Percentiles rank a stretch among this genome's conserved stretches.
phyloP scores from a whole-genome alignment of 2,113 vertebrate genomes.

The Crotalus helleri region DNA sequence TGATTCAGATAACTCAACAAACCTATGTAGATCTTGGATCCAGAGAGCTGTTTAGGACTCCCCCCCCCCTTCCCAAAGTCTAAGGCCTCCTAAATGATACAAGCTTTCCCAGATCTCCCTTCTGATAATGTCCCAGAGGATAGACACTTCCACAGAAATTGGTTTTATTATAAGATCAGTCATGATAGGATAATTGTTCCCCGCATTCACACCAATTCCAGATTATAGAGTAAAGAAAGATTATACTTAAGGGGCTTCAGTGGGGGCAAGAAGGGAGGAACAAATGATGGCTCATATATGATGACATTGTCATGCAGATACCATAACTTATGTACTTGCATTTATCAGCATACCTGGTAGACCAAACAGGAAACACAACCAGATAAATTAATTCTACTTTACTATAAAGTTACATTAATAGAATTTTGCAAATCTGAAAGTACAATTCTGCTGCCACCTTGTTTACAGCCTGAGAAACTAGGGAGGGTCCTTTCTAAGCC shows the following conservation, averaged over 20 bases:
- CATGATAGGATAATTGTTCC: neutral
- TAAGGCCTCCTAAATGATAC: neutral
- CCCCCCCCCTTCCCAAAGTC: neutral
- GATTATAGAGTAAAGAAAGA: neutral
- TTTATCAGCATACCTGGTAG: neutral
- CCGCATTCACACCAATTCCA: neutral
- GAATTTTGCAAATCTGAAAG: neutral
- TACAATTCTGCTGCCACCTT: neutral
- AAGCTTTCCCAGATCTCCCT: constrained; percentile 13
- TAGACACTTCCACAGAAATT: neutral
- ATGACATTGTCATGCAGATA: neutral
- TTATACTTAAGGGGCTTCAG: neutral
- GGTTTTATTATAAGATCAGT: neutral
- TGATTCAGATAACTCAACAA: neutral
- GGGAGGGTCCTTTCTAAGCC: neutral
- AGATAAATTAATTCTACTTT: neutral
- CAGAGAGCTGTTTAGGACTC: constrained; percentile 8
- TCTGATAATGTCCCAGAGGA: neutral
- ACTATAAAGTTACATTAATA: neutral
- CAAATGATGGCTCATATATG: neutral
- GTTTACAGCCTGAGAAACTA: neutral
- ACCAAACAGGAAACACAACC: neutral
- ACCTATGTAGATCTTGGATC: neutral
- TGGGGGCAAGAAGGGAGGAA: neutral
- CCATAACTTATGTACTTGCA: neutral